Evolutionary conservation across 1,140 invertebrate species (phyloP).

Genomic region (Helicoverpa armigera): DNA sequence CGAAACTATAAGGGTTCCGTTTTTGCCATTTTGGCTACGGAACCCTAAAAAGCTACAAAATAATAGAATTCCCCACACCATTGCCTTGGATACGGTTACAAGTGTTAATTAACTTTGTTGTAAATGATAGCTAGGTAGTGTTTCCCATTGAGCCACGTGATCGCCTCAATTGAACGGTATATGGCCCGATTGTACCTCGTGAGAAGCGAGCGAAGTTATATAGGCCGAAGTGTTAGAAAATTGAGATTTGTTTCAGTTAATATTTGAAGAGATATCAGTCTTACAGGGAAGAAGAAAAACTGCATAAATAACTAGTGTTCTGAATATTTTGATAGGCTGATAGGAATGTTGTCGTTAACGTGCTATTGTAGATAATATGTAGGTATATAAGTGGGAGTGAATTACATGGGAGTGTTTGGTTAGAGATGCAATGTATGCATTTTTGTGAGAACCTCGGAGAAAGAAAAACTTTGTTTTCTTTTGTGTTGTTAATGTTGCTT

Average conservation of each 20-base stretch:
- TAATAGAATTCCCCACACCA: conserved; percentile 3
- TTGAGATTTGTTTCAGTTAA: not conserved
- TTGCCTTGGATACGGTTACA: conserved; percentile 2
- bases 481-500: no score
- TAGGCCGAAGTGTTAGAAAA: not conserved
- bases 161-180: conserved; percentile 35
- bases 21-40: no score
- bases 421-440: no score
- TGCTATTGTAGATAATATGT: no score
- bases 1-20: no score
- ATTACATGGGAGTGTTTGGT: no score
- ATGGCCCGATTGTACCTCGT: conserved; percentile 1
- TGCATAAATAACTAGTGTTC: no score
- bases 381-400: no score
- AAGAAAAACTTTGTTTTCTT: no score
- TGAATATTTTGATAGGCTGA: no score
- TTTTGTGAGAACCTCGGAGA: no score
- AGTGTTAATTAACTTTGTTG: conserved; percentile 53
- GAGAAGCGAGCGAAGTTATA: not conserved
- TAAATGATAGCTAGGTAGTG: conserved; percentile 41
- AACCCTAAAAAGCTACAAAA: not conserved
- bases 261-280: not conserved
- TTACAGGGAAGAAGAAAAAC: not conserved
- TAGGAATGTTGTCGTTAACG: no score
- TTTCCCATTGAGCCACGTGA: conserved; percentile 44